Evolutionary conservation across 2,797 vertebrate species (phyloP).

Genomic region (Florisuga fusca): DNA sequence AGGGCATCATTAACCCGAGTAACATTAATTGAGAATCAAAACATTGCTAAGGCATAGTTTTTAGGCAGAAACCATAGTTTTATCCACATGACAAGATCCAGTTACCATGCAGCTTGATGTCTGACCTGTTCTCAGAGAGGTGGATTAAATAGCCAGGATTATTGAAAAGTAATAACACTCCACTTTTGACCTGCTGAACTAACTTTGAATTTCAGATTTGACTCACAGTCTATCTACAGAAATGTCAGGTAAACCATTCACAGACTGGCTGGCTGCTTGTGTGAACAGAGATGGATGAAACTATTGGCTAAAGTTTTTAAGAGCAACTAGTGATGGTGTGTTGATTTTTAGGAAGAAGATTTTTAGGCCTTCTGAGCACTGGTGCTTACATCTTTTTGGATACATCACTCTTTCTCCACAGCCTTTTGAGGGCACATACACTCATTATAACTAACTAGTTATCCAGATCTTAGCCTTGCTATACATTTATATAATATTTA

Average conservation of each 20-base stretch:
- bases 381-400: not conserved
- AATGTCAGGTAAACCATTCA: not conserved
- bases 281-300: not conserved
- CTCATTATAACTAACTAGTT: not conserved
- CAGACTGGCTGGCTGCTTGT: not conserved
- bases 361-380: not conserved
- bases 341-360: not conserved
- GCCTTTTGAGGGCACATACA: not conserved
- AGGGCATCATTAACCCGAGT: not conserved
- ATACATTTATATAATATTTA: not conserved
- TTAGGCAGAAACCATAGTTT: not conserved
- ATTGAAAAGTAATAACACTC: slow-evolving; percentile 1
- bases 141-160: not conserved
- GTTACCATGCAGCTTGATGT: not conserved
- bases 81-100: not conserved
- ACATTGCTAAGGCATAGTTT: not conserved
- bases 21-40: not conserved
- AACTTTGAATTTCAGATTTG: slow-evolving; percentile 31
- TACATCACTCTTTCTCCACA: not conserved
- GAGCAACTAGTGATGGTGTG: not conserved
- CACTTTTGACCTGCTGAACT: not conserved
- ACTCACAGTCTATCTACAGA: not conserved
- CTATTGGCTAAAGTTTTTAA: not conserved
- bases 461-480: not conserved
- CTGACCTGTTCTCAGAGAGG: slow-evolving; percentile 31